Percentiles rank a stretch among this genome's conserved stretches.
These are phyloP conservation scores for Coelogynopora nodosa DNA, from an alignment of 2,888 invertebrate genomes.

Conservation along the genomic window DNA sequence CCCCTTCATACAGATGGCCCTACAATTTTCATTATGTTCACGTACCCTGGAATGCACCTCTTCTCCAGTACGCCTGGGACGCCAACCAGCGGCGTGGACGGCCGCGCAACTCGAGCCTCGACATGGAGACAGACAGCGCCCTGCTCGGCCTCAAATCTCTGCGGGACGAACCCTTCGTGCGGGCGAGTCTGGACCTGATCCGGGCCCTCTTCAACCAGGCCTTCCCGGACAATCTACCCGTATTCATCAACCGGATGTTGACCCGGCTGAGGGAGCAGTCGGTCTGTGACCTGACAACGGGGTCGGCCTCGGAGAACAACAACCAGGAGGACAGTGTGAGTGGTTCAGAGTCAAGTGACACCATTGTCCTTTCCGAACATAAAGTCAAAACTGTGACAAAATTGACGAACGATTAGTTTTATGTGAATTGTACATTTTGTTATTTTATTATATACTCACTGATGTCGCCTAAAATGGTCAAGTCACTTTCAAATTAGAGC, in stretches of 20 bases:
- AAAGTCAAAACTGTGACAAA: too few relatives aligned
- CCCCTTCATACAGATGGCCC: too few relatives aligned
- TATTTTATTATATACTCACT: too few relatives aligned
- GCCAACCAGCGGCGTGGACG: conserved; percentile 36
- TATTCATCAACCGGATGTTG: conserved; percentile 38
- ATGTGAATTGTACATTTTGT: too few relatives aligned
- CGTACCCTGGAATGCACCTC: not conserved
- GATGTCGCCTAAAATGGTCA: too few relatives aligned
- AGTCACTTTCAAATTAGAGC: too few relatives aligned
- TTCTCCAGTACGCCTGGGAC: conserved; percentile 42
- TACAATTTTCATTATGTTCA: conserved; percentile 21
- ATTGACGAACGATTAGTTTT: too few relatives aligned
- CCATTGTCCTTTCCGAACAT: too few relatives aligned
- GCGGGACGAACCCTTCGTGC: conserved; percentile 37
- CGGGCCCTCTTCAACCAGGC: conserved; percentile 35
- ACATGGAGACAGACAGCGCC: not conserved
- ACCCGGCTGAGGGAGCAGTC: not conserved
- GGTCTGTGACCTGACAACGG: not conserved
- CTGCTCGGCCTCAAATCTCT: conserved; percentile 20
- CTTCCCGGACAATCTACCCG: conserved; percentile 39
- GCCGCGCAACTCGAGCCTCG: conserved; percentile 1
- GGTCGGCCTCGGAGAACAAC: not conserved
- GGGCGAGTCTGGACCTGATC: conserved; percentile 36
- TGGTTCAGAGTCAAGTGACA: too few relatives aligned
- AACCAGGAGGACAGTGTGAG: not conserved